A percentile compares a stretch with the other conserved stretches of the same genome.
phyloP scores from a whole-genome alignment of 2,797 vertebrate species.

The Pogoniulus pusillus region DNA sequence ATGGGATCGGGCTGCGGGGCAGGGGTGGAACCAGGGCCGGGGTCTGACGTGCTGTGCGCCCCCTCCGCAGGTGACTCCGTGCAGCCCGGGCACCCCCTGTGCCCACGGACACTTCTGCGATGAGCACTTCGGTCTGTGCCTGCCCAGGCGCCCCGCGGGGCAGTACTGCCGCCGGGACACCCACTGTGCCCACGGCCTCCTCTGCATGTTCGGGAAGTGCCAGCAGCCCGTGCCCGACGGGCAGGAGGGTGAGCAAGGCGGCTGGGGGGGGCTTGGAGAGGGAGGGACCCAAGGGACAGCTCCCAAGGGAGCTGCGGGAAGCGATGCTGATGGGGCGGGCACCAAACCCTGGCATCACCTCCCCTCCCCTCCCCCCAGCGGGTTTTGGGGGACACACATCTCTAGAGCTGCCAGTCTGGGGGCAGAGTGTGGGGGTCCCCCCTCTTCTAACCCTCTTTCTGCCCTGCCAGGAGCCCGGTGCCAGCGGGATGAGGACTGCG shows the following conservation, averaged over 20 bases:
- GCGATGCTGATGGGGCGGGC: accelerated
- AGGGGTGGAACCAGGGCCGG: neutral
- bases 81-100: slow-evolving; percentile 78
- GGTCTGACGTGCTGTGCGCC: accelerated
- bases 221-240: slow-evolving; percentile 80
- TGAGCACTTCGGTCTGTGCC: slow-evolving; percentile 86
- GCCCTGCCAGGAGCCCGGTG: slow-evolving; percentile 80
- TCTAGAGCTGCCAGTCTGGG: neutral
- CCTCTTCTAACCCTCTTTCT: accelerated
- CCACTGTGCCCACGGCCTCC: slow-evolving; percentile 83
- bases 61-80: slow-evolving; percentile 51
- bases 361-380: accelerated
- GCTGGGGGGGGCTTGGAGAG: accelerated
- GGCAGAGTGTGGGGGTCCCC: accelerated
- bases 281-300: accelerated
- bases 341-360: neutral
- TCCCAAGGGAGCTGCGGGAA: accelerated
- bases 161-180: slow-evolving; percentile 83
- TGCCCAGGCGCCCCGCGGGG: slow-evolving; percentile 77
- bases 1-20: too few relatives aligned
- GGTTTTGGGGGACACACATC: neutral
- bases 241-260: slow-evolving; percentile 79
- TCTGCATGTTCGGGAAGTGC: slow-evolving; percentile 89
- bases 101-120: slow-evolving; percentile 83
- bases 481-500: slow-evolving; percentile 83